phyloP scores from a whole-genome alignment of 2,888 invertebrate genomes.

The Cynaeus angustus region DNA sequence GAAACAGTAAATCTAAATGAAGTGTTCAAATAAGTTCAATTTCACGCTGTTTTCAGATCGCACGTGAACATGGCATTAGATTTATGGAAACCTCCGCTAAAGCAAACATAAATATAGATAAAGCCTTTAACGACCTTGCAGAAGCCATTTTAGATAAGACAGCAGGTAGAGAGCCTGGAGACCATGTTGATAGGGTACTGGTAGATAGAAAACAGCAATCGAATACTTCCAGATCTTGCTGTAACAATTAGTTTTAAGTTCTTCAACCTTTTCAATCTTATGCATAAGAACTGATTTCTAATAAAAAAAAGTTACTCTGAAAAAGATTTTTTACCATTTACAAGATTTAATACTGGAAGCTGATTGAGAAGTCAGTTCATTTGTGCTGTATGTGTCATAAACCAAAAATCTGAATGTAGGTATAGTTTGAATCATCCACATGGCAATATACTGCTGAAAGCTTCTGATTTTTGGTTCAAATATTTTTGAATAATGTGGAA shows the following conservation, averaged over 20 bases:
- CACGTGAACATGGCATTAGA: constrained; percentile 94
- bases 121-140: constrained; percentile 95
- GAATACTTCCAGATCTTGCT: constrained; percentile 77
- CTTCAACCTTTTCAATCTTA: constrained; percentile 36
- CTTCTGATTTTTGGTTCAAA: constrained; percentile 45
- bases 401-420: constrained; percentile 45
- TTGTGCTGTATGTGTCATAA: constrained; percentile 43
- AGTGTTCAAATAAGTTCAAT: background rate
- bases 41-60: constrained; percentile 80
- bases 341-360: background rate
- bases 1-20: constrained; percentile 83
- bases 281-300: constrained; percentile 60
- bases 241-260: constrained; percentile 61
- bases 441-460: constrained; percentile 41
- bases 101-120: constrained; percentile 96
- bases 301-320: constrained; percentile 26
- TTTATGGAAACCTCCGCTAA: constrained; percentile 99
- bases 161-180: constrained; percentile 85
- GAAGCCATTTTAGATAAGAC: constrained; percentile 96
- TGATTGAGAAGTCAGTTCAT: constrained; percentile 44
- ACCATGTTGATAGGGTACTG: constrained; percentile 80
- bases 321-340: constrained; percentile 39
- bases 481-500: constrained; percentile 6
- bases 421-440: constrained; percentile 26
- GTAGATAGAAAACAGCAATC: constrained; percentile 83